Percentiles rank a stretch among this genome's conserved stretches.
Evolutionary conservation across 2,113 vertebrate genomes (phyloP).

Genomic region (Xenotilapia leptura): DNA sequence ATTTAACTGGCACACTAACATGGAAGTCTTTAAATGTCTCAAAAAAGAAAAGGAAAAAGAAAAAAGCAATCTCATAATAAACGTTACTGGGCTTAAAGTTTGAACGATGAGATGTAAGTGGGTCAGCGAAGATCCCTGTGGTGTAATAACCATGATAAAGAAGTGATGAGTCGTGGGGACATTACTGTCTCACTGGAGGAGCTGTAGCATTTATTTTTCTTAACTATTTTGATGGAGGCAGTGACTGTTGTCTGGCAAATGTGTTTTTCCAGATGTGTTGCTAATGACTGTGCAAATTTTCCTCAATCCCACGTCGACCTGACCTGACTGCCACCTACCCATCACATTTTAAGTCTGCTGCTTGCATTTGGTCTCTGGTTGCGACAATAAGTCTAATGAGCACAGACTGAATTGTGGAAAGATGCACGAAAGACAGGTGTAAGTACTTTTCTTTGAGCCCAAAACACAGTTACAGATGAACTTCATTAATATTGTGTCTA

Average conservation of each 20-base stretch:
- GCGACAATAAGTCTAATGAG: conserved; percentile 23
- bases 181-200: background rate
- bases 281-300: background rate
- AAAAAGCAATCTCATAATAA: background rate
- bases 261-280: background rate
- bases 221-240: background rate
- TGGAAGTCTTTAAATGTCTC: background rate
- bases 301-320: background rate
- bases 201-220: background rate
- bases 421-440: background rate
- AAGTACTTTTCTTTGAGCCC: background rate
- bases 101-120: conserved; percentile 17
- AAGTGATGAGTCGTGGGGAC: background rate
- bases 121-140: conserved; percentile 40
- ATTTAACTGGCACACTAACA: conserved; percentile 36
- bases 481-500: background rate
- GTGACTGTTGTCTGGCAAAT: background rate
- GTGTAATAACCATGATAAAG: conserved; percentile 30
- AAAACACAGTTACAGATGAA: background rate
- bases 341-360: background rate
- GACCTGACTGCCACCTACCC: background rate
- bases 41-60: background rate
- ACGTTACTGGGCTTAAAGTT: background rate
- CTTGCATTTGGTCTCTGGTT: background rate
- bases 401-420: background rate